phyloP scores from a whole-genome alignment of 2,888 invertebrate species.

The Tinea semifulvella region DNA sequence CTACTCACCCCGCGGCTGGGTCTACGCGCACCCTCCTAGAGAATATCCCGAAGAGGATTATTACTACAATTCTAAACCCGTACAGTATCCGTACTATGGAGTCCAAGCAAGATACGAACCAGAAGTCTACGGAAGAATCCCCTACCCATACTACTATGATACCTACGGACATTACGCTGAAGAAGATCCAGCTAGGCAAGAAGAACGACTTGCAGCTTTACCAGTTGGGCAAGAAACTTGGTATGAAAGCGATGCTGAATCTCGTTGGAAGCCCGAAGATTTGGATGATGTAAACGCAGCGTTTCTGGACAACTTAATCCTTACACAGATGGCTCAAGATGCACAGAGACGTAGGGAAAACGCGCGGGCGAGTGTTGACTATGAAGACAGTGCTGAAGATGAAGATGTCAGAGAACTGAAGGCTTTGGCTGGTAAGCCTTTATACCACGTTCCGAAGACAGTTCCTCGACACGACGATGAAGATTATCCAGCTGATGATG shows the following conservation, averaged over 20 bases:
- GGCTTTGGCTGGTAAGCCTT: constrained; percentile 64
- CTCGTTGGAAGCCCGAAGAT: constrained; percentile 50
- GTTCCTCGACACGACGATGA: constrained; percentile 45
- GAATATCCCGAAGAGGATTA: constrained; percentile 66
- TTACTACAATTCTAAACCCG: constrained; percentile 53
- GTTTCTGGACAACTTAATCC: constrained; percentile 72
- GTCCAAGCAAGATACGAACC: constrained; percentile 33
- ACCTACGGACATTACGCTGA: constrained; percentile 63
- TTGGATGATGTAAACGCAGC: constrained; percentile 68
- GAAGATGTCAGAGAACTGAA: constrained; percentile 73
- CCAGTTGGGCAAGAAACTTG: constrained; percentile 74
- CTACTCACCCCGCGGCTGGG: constrained; percentile 51
- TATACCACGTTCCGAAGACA: constrained; percentile 58
- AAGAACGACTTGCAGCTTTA: constrained; percentile 67
- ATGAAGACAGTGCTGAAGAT: constrained; percentile 62
- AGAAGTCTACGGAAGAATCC: constrained; percentile 48
- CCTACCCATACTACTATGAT: constrained; percentile 53
- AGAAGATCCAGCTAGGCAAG: constrained; percentile 69
- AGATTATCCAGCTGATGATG: constrained; percentile 57
- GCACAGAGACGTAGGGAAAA: constrained; percentile 58
- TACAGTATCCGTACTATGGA: constrained; percentile 53
- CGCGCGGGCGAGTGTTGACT: constrained; percentile 48
- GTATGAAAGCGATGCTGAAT: constrained; percentile 65
- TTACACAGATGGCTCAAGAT: constrained; percentile 72
- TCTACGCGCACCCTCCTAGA: constrained; percentile 59